Evolutionary conservation across 1,140 invertebrate genomes (phyloP), one percentile per base, ranked within the genome.

Genomic region (Trichonephila clavata): DNA sequence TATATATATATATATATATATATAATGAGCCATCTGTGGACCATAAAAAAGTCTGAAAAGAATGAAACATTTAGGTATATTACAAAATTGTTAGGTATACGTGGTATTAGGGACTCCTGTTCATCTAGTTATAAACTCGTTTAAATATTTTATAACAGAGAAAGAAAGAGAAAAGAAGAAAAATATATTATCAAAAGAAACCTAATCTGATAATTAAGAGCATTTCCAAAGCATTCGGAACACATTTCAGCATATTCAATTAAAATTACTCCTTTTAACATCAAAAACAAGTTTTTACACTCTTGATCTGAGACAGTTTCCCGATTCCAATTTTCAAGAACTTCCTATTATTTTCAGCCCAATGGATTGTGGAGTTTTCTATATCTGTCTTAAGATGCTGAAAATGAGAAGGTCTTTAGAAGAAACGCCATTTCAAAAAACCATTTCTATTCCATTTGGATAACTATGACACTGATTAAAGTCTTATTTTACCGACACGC

Each of bases 191-290:
- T 91, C 81, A 50, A 27, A 27, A 18, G 27, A 50, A 39, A n/a
- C 63, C 87, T 68, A 77, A 65, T 43, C 57, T 16, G 39, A 43
- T 91, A 91, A 91, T 91, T 91, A 91, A 91, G 90, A 91, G 63
- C 80, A 27, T 77, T 65, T 80, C 90, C 59, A 91, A 91, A 39
- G 77, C 77, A 83, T 80, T 91, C 84, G 61, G 77, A 91, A 83
- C 77, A 84, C 90, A 91, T 80, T 84, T 91, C 84, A 91, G 90
- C 90, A 59, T 84, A 91, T 77, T 91, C 84, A 91, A 91, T 91
- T 91, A 91, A 91, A 91, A 77, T 77, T 80, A 80, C 88, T 90
- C 65, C 60, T 90, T 90, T 90, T 90, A 68, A 50, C 90, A 80
- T 91, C 90, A 83, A 80, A 91, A 91, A 83, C 90, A 91, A 84